Conservation (phyloP, 2,113 vertebrate species). For the Gadus macrocephalus region DNA sequence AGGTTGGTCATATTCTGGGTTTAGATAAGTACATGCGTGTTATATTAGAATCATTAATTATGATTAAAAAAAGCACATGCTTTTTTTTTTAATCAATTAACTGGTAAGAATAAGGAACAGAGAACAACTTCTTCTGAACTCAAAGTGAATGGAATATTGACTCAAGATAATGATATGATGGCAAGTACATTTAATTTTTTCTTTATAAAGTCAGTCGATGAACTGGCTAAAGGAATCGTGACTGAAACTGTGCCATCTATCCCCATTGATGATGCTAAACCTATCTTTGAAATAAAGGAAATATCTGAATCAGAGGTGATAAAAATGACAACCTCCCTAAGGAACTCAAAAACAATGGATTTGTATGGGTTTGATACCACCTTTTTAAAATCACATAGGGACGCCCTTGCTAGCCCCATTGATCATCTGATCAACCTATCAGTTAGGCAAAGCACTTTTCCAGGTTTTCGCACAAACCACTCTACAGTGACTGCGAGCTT, state of each 20-base stretch:
- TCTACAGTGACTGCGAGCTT: no score
- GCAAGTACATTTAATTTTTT: neutral
- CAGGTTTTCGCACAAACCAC: no score
- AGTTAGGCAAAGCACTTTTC: neutral
- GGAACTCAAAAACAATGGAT: neutral
- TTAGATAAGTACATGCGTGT: no score
- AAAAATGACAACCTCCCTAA: neutral
- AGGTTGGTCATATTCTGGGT: no score
- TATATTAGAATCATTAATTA: no score
- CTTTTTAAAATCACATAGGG: neutral
- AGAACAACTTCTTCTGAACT: neutral
- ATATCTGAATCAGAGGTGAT: neutral
- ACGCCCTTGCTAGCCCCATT: neutral
- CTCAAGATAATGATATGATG: neutral
- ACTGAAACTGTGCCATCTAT: neutral
- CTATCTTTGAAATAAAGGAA: neutral
- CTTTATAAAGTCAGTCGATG: neutral
- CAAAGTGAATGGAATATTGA: neutral
- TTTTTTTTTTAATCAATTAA: no score
- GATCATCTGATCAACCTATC: constrained; percentile 1
- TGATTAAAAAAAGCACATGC: no score
- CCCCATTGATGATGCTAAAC: neutral
- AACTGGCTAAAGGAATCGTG: neutral
- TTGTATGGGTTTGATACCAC: neutral
- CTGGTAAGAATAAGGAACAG: no score